Base-by-base conservation (phyloP, 2,797 vertebrate species). In the Discoglossus pictus region DNA sequence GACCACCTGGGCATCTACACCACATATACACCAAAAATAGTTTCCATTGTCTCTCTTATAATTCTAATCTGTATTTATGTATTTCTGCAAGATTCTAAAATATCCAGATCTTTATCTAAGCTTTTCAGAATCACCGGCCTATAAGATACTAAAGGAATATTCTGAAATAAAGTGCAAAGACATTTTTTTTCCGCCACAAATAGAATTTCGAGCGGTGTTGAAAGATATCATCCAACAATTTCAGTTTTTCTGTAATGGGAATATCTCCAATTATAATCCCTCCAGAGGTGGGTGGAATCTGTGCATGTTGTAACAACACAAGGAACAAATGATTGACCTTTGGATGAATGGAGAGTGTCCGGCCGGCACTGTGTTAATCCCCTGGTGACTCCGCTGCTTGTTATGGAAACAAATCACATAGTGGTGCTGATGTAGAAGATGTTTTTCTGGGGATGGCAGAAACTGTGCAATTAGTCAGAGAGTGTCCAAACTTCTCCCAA, bases 361-460 rank as follows among this genome's bases (percentile, higher is more conserved):
- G 1, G 13, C 1, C 17, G 20, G 1, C 0, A 1, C 8, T 50
- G 1, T 12, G 21, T 67, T 47, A 4, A 53, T 5, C 1, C 10
- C 36, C 7, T 2, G 24, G n/a, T 38, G n/a, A 52, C 2, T 13
- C 55, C 38, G 44, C 7, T n/a, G 25, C 6, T 1, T 53, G 7
- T 3, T 56, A 25, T 27, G 3, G 54, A 46, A 56, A 25, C 2
- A 43, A 1, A 27, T 54, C 20, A 42, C 5, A 40, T 35, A 4
- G 12, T 4, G 15, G 12, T 50, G 55, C 13, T 46, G n/a, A 54
- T 6, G 68, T 61, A 15, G 23, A 58, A 0, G 2, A 34, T 13
- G 7, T 39, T 18, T 42, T 61, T 10, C 16, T 34, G 65, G 35
- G 65, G 2, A 9, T 44, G 4, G 42, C 17, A 69, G 47, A 5